Evolutionary conservation across 2,797 vertebrate species (phyloP).

Genomic region (Pseudochirops corinnae): DNA sequence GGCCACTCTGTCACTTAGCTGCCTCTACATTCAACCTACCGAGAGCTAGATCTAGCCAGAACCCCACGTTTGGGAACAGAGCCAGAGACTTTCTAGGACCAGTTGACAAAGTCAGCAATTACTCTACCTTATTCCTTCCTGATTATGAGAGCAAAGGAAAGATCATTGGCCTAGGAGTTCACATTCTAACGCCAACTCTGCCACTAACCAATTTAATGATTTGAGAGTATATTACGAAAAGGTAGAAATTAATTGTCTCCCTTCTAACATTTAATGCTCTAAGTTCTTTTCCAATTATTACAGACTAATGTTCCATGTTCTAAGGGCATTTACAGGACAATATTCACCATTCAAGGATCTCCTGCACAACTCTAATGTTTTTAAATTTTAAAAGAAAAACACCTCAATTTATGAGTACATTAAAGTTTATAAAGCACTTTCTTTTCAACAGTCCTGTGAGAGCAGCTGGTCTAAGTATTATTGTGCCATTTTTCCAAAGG

Average conservation of each 20-base stretch:
- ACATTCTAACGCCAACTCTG: not conserved
- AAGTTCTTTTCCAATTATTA: not conserved
- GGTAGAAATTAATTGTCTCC: not conserved
- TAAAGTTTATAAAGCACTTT: not conserved
- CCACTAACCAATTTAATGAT: not conserved
- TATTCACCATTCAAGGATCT: not conserved
- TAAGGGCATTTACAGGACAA: not conserved
- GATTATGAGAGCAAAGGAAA: not conserved
- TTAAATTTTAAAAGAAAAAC: not conserved
- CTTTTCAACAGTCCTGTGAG: not conserved
- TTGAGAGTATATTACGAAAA: not conserved
- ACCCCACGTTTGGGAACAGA: not conserved
- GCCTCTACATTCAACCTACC: not conserved
- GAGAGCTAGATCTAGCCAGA: not conserved
- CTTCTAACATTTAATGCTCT: not conserved
- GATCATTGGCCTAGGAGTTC: not conserved
- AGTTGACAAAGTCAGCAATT: not conserved
- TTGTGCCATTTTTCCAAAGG: not conserved
- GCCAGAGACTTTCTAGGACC: not conserved
- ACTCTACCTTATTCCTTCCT: not conserved
- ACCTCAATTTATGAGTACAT: not conserved
- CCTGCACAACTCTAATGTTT: not conserved
- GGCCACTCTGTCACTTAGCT: not conserved
- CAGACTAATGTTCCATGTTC: not conserved
- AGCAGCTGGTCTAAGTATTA: not conserved